Evolutionary conservation across 2,888 invertebrate species (phyloP), one percentile per base, ranked within the genome.

Genomic region (Cheilosia impressa): DNA sequence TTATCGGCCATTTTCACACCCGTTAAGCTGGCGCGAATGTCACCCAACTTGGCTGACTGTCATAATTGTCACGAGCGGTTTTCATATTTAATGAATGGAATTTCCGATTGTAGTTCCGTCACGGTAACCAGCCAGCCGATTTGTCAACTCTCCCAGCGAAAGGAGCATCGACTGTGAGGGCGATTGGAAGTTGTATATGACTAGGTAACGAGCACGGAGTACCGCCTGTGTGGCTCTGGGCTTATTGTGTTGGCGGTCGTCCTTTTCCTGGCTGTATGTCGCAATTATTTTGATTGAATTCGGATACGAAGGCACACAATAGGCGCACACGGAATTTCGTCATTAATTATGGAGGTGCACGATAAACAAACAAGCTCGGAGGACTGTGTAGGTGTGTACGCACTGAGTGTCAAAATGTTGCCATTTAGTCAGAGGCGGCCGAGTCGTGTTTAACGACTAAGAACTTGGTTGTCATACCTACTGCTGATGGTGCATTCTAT

Each of bases 71-170:
- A 66, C 71, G 68, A 27, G 27, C 77, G 55, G 77, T 72, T 83
- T 83, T 83, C 83, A 83, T 83, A 83, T 78, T 83, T 73, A 78
- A 83, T 78, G 78, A 78, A 76, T 76, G 78, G 68, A 73, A 83
- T 83, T 63, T 83, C 83, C 78, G 78, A 83, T 72, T 69, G 83
- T 73, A 83, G 78, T 78, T 78, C 83, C 83, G 83, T 65, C 52
- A 78, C 78, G 68, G 83, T 78, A 83, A 83, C 73, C 60, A 73
- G 78, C 73, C 63, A 73, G 78, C 69, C 68, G 78, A 78, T 73
- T 83, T 78, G 72, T 78, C 68, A 83, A 65, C 57, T 68, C 57
- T 63, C 62, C n/a, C 62, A 72, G 66, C 45, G 31, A 82, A 73
- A 72, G 58, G 82, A 72, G 66, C 82, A 82, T 82, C 60, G 41